Conservation (phyloP, 2,888 invertebrate genomes). For the Hymenopus coronatus region DNA sequence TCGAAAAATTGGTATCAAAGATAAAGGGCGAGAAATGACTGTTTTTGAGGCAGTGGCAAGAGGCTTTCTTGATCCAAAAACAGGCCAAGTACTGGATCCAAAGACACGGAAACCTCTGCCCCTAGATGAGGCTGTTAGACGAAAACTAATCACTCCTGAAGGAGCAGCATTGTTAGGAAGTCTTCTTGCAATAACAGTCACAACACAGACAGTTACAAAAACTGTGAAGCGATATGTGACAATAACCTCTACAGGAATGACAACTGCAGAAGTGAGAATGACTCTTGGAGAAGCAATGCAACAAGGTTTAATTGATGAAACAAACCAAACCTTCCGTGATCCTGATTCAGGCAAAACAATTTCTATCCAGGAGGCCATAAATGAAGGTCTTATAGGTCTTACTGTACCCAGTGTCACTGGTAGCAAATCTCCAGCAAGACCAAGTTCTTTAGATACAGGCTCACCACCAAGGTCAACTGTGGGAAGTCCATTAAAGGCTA, state of each 20-base stretch:
- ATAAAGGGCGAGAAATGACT: slow-evolving; percentile 70
- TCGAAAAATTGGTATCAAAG: slow-evolving; percentile 76
- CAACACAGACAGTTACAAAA: slow-evolving; percentile 82
- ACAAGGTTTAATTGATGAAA: slow-evolving; percentile 76
- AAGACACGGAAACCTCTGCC: slow-evolving; percentile 69
- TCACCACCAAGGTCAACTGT: slow-evolving; percentile 3
- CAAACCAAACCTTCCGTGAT: slow-evolving; percentile 63
- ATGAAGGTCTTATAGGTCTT: slow-evolving; percentile 34
- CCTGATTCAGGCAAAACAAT: slow-evolving; percentile 44
- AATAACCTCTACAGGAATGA: slow-evolving; percentile 63
- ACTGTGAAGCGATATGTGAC: slow-evolving; percentile 80
- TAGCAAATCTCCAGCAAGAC: slow-evolving; percentile 17
- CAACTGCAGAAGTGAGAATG: slow-evolving; percentile 45
- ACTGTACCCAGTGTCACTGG: background rate
- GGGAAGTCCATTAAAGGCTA: background rate
- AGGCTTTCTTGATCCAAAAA: slow-evolving; percentile 82
- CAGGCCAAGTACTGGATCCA: slow-evolving; percentile 79
- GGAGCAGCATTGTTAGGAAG: slow-evolving; percentile 84
- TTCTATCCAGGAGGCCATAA: slow-evolving; percentile 46
- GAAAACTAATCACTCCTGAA: slow-evolving; percentile 79
- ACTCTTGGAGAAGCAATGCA: slow-evolving; percentile 76
- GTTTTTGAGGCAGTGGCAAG: slow-evolving; percentile 87
- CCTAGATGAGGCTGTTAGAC: slow-evolving; percentile 80
- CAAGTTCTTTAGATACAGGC: background rate
- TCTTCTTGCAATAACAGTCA: slow-evolving; percentile 81